Conservation (phyloP, 2,113 vertebrate genomes). For the Onychostoma macrolepis region DNA sequence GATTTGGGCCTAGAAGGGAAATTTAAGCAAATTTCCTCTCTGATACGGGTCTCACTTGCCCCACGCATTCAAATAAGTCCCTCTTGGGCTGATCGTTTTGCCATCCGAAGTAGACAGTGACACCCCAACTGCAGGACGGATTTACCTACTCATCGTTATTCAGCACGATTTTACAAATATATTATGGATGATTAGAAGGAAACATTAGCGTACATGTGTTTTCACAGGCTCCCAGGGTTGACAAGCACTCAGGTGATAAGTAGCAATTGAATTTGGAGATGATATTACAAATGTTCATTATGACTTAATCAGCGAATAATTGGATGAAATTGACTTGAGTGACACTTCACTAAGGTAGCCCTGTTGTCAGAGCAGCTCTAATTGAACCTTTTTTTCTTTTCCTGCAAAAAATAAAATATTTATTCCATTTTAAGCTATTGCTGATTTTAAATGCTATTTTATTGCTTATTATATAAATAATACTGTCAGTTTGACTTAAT, state of each 20-base stretch:
- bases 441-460: neutral
- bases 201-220: constrained; percentile 40
- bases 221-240: constrained; percentile 18
- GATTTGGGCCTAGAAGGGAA: constrained; percentile 45
- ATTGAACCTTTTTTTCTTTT: neutral
- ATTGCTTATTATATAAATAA: neutral
- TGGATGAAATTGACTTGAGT: constrained; percentile 51
- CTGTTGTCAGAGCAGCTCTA: neutral
- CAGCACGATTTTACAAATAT: constrained; percentile 37
- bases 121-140: neutral
- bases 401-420: neutral
- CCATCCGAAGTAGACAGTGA: neutral
- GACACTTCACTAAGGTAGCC: constrained; percentile 31
- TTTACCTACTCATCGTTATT: constrained; percentile 9
- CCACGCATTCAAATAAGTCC: constrained; percentile 4
- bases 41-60: neutral
- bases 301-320: constrained; percentile 53
- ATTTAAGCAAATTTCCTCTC: constrained; percentile 48
- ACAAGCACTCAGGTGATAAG: constrained; percentile 46
- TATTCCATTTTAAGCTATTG: neutral
- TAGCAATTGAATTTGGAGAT: constrained; percentile 50
- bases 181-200: constrained; percentile 28
- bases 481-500: too few species aligned
- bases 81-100: neutral
- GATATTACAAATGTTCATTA: constrained; percentile 60